These are phyloP conservation scores for Onychomys leucogaster DNA, from an alignment of 2,797 vertebrate genomes.

Conservation along the genomic window DNA sequence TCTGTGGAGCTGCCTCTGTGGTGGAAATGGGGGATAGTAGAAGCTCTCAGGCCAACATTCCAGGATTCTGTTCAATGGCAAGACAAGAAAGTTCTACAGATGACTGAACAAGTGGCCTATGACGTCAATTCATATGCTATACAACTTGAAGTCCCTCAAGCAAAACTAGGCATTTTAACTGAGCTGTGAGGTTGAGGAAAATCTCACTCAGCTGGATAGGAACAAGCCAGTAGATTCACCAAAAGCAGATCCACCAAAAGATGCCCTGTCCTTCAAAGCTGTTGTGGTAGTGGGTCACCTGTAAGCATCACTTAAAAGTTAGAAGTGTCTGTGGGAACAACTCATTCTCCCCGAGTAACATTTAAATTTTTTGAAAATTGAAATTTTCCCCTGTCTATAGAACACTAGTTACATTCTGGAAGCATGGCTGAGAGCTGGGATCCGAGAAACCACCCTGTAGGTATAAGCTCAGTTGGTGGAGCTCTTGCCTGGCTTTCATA, in stretches of 20 bases:
- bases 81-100: slow-evolving; percentile 97
- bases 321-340: slow-evolving; percentile 88
- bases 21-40: background rate
- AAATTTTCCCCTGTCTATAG: slow-evolving; percentile 85
- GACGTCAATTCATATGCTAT: slow-evolving; percentile 95
- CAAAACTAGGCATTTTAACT: slow-evolving; percentile 96
- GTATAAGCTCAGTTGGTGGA: background rate
- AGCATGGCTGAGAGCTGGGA: slow-evolving; percentile 86
- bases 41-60: background rate
- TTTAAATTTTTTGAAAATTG: slow-evolving; percentile 87
- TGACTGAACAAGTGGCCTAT: slow-evolving; percentile 97
- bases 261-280: slow-evolving; percentile 91
- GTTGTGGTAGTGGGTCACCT: slow-evolving; percentile 85
- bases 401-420: slow-evolving; percentile 87
- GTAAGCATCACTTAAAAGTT: slow-evolving; percentile 88
- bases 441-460: slow-evolving; percentile 79
- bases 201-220: slow-evolving; percentile 94
- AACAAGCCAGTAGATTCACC: slow-evolving; percentile 91
- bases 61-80: slow-evolving; percentile 97
- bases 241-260: slow-evolving; percentile 95
- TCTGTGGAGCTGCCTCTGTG: background rate
- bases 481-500: too few species aligned
- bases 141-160: slow-evolving; percentile 95
- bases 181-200: slow-evolving; percentile 98
- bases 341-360: slow-evolving; percentile 85